A percentile compares a stretch with the other conserved stretches of the same genome.
Evolutionary conservation across 2,797 vertebrate species (phyloP).

Genomic region (Etheostoma perlongum): DNA sequence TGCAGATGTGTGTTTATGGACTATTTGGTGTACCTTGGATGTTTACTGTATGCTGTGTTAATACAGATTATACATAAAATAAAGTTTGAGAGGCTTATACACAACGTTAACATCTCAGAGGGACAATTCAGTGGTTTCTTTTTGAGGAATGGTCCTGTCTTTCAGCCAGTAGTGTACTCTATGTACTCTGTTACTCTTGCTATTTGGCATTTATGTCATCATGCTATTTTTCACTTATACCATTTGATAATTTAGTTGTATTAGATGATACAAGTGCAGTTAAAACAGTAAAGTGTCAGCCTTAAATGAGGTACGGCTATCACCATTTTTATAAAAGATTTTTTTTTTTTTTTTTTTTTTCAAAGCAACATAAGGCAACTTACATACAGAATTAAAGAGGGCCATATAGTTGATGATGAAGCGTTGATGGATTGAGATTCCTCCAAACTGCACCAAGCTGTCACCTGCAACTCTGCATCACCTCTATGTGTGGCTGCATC

Average conservation of each 20-base stretch:
- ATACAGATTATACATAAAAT: conserved; percentile 32
- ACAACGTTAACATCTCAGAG: conserved; percentile 2
- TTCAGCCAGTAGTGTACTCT: not conserved
- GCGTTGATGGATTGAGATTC: conserved; percentile 12
- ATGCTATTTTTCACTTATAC: conserved; percentile 26
- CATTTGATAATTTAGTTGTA: conserved; percentile 7
- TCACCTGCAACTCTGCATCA: conserved; percentile 37
- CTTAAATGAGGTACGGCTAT: conserved; percentile 6
- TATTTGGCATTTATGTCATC: conserved; percentile 2
- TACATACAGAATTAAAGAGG: not conserved
- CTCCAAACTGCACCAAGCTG: conserved; percentile 31
- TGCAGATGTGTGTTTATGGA: not conserved
- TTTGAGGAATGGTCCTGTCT: conserved; percentile 3
- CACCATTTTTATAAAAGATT: conserved; percentile 3
- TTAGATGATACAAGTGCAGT: not conserved
- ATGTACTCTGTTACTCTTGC: not conserved
- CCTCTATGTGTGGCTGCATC: conserved; percentile 38
- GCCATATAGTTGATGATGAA: conserved; percentile 20
- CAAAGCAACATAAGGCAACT: not conserved
- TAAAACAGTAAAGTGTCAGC: conserved; percentile 4
- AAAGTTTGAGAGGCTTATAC: conserved; percentile 27
- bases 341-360: too few relatives aligned
- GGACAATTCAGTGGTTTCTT: conserved; percentile 7
- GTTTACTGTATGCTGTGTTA: conserved; percentile 25
- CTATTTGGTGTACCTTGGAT: conserved; percentile 27